phyloP scores from a whole-genome alignment of 2,113 vertebrate genomes.

The Kryptolebias marmoratus region DNA sequence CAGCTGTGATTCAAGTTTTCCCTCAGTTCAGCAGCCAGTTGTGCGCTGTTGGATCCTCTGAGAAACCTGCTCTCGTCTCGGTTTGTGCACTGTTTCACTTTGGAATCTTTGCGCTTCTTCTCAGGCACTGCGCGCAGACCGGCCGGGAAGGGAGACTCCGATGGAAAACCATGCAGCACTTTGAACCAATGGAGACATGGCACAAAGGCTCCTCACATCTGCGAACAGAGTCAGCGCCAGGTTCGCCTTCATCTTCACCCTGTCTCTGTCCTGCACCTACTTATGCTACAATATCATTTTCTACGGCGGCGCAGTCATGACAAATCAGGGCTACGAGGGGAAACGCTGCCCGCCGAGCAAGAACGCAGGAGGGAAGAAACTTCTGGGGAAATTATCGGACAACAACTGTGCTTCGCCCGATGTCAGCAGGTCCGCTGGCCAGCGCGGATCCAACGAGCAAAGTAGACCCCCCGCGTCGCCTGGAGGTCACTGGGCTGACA shows the following conservation, averaged over 20 bases:
- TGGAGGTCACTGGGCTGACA: conserved; percentile 49
- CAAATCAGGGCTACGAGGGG: conserved; percentile 75
- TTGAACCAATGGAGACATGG: conserved; percentile 90
- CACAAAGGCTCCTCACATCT: conserved; percentile 86
- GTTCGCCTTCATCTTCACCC: conserved; percentile 86
- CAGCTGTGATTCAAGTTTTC: conserved; percentile 26
- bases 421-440: conserved; percentile 54
- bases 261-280: conserved; percentile 89
- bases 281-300: conserved; percentile 88
- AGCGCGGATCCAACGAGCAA: conserved; percentile 45
- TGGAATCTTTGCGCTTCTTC: conserved; percentile 23
- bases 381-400: conserved; percentile 78
- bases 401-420: conserved; percentile 77
- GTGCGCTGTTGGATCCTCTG: conserved; percentile 43
- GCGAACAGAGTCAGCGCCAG: conserved; percentile 85
- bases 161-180: conserved; percentile 79
- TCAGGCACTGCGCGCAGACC: conserved; percentile 44
- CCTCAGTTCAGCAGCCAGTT: conserved; percentile 35
- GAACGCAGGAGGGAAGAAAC: conserved; percentile 81
- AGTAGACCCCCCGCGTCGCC: conserved; percentile 40
- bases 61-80: conserved; percentile 44
- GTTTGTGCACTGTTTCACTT: conserved; percentile 45
- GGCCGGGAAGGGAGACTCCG: conserved; percentile 54
- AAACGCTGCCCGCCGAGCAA: conserved; percentile 78
- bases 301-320: conserved; percentile 83